phyloP scores from a whole-genome alignment of 2,888 invertebrate species.

The Synanthedon vespiformis region DNA sequence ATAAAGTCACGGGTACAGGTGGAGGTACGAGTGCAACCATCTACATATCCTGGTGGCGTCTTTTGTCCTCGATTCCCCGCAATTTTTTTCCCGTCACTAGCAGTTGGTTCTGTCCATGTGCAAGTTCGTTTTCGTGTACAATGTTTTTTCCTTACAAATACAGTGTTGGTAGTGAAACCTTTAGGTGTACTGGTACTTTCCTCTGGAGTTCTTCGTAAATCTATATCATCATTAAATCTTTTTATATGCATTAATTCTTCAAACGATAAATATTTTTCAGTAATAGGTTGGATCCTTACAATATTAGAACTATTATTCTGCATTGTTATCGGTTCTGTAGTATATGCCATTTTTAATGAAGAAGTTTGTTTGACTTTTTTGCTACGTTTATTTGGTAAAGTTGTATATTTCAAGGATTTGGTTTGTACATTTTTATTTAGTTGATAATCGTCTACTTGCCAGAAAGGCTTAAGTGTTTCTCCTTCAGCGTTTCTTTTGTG shows the following conservation, averaged over 20 bases:
- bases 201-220: constrained; percentile 19
- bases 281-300: constrained; percentile 18
- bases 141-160: constrained; percentile 34
- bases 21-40: constrained; percentile 54
- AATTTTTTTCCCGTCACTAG: constrained; percentile 23
- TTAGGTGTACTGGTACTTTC: constrained; percentile 1
- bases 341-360: constrained; percentile 10
- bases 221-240: constrained; percentile 28
- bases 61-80: constrained; percentile 24
- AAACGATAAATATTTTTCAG: constrained; percentile 59
- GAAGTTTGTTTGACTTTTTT: constrained; percentile 20
- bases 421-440: constrained; percentile 22
- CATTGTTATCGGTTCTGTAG: constrained; percentile 41
- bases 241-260: constrained; percentile 55
- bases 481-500: neutral
- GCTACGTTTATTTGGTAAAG: constrained; percentile 25
- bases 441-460: constrained; percentile 37
- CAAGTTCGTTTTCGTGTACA: constrained; percentile 57
- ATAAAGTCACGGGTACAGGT: constrained; percentile 53
- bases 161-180: constrained; percentile 36
- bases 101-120: constrained; percentile 46
- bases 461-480: constrained; percentile 35
- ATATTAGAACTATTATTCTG: neutral
- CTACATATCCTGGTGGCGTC: constrained; percentile 54
- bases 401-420: constrained; percentile 45